These are phyloP conservation scores for Panzeria rudis DNA, from an alignment of 2,888 invertebrate species.

Conservation along the genomic window DNA sequence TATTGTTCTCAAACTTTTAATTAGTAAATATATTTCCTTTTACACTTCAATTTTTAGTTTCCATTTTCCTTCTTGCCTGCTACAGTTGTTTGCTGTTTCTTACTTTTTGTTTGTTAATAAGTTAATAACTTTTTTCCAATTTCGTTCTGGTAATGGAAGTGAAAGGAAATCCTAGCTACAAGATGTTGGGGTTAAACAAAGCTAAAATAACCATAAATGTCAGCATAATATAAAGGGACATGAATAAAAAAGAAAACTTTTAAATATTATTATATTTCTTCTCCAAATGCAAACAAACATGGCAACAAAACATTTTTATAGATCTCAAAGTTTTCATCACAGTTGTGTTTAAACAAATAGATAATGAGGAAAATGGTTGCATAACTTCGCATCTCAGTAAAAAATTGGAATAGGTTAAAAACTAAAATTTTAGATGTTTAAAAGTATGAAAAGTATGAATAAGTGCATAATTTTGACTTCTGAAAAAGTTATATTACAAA, in stretches of 20 bases:
- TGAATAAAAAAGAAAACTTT: slow-evolving; percentile 75
- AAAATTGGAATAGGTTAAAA: neutral
- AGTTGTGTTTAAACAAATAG: neutral
- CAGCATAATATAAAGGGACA: slow-evolving; percentile 76
- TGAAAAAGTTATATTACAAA: no score
- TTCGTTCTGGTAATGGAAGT: slow-evolving; percentile 14
- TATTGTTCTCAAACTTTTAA: slow-evolving; percentile 55
- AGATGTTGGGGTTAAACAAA: slow-evolving; percentile 41
- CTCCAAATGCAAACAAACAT: slow-evolving; percentile 30
- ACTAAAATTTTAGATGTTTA: no score
- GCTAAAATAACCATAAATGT: slow-evolving; percentile 79
- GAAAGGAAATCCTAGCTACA: neutral
- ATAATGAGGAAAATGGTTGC: neutral
- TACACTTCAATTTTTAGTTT: slow-evolving; percentile 26
- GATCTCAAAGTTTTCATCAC: neutral
- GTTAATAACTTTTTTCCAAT: slow-evolving; percentile 53
- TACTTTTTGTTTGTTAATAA: slow-evolving; percentile 42
- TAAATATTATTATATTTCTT: slow-evolving; percentile 77
- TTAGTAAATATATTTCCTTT: slow-evolving; percentile 56
- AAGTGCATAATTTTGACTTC: no score
- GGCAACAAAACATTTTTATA: slow-evolving; percentile 18
- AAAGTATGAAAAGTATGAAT: no score
- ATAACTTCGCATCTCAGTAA: neutral
- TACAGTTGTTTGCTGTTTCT: neutral
- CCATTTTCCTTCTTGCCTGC: neutral